phyloP scores from a whole-genome alignment of 2,113 vertebrate species.

The Carettochelys insculpta region DNA sequence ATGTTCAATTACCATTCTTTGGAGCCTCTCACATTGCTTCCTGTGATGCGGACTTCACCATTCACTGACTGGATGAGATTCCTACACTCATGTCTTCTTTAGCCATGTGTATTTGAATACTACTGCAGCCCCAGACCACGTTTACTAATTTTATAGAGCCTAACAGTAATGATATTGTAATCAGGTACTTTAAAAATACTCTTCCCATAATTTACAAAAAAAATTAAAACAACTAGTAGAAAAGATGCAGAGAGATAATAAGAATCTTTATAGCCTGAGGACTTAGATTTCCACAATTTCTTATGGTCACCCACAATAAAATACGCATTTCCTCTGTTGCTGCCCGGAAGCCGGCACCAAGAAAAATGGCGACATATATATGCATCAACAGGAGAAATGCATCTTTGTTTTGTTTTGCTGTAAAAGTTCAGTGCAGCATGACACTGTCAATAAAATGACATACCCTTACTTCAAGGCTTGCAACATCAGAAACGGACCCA shows the following conservation, averaged over 20 bases:
- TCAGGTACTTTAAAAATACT: neutral
- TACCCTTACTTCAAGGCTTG: constrained; percentile 68
- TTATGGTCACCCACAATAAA: neutral
- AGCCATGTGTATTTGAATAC: neutral
- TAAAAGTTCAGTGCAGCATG: neutral
- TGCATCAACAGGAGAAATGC: constrained; percentile 46
- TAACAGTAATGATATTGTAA: neutral
- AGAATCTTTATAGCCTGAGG: neutral
- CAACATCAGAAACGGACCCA: constrained; percentile 54
- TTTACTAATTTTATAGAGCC: neutral
- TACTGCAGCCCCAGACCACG: neutral
- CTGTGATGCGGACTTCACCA: neutral
- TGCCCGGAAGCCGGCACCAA: constrained; percentile 34
- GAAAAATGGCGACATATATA: neutral
- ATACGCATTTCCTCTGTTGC: constrained; percentile 29
- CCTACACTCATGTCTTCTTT: neutral
- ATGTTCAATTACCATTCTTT: neutral
- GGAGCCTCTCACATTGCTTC: neutral
- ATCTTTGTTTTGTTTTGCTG: neutral
- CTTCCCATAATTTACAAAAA: neutral
- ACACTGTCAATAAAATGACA: constrained; percentile 25
- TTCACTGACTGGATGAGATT: neutral
- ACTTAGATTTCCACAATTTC: neutral
- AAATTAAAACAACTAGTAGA: neutral
- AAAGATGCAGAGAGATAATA: neutral